Evolutionary conservation across 2,797 vertebrate species (phyloP), one percentile per base, ranked within the genome.

Genomic region (Sorex maritimensis): DNA sequence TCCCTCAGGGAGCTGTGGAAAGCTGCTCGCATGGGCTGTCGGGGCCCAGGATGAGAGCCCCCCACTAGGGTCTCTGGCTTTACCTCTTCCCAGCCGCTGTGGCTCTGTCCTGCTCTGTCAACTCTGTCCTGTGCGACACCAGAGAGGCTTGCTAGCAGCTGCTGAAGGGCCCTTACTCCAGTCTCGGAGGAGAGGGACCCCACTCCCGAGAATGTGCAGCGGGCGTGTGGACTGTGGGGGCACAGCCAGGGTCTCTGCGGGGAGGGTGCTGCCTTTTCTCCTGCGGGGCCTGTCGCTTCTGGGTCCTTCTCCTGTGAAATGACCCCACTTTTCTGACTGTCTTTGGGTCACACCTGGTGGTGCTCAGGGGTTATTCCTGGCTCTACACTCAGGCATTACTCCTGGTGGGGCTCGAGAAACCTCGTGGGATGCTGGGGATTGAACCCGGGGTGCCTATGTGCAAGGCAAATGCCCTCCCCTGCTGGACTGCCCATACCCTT

Each of bases 121-220:
- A 28, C 55, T 30, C 55, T 30, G 34, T 81, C 55, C 75, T 86
- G 46, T 21, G 30, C 80, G 86, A 86, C 81, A 81, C 28, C 67
- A 17, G 84, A 80, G 41, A 81, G 23, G 8, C 30, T 38, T 82
- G 30, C 41, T 68, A 26, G 61, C 49, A 34, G 55, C 58, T 71
- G 11, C 19, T 28, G 41, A n/a, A 6, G 44, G 38, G 23, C 52
- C 13, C 8, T 7, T 19, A 88, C 75, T 78, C 41, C 69, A 23
- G 58, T 41, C n/a, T 17, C 38, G 71, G 38, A 63, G 44, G 63
- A 3, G 24, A 3, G 28, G 52, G 3, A 14, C 17, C 41, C 41
- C 41, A 44, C 52, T 4, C 52, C 52, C 17, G 28, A 41, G 55
- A 73, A 23, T 38, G 17, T 69, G 69, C 2, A 0, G 17, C 41